These are phyloP conservation scores for Nephrocerus scutellatus DNA, from an alignment of 2,888 invertebrate species.

Conservation along the genomic window DNA sequence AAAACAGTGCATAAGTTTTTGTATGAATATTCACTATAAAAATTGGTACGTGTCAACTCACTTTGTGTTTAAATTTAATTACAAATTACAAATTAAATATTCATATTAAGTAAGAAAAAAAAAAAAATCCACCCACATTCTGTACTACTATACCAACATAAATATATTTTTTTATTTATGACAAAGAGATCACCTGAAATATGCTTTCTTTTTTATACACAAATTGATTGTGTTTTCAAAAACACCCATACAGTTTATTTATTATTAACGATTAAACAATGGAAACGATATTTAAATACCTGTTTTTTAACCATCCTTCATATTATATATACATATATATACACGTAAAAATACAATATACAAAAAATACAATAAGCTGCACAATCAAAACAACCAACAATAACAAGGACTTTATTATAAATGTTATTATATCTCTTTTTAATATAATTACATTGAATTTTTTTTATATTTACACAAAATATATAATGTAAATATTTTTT, in stretches of 20 bases:
- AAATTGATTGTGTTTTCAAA: no score
- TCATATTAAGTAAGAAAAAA: no score
- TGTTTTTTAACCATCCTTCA: no score
- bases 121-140: no score
- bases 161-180: slow-evolving; percentile 17
- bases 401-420: background rate
- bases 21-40: background rate
- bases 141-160: slow-evolving; percentile 20
- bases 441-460: slow-evolving; percentile 15
- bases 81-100: slow-evolving; percentile 4
- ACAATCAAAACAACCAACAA: slow-evolving; percentile 3
- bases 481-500: slow-evolving; percentile 5
- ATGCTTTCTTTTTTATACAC: no score
- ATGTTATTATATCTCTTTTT: background rate
- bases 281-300: no score
- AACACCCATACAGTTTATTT: slow-evolving; percentile 16
- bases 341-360: no score
- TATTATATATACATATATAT: no score
- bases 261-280: slow-evolving; percentile 11
- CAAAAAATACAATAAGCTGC: no score
- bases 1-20: background rate
- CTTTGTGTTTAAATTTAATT: slow-evolving; percentile 13
- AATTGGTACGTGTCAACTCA: background rate
- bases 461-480: background rate
- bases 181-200: no score